These are phyloP conservation scores for Ibidorhyncha struthersii DNA, from an alignment of 2,113 vertebrate genomes.

Conservation along the genomic window DNA sequence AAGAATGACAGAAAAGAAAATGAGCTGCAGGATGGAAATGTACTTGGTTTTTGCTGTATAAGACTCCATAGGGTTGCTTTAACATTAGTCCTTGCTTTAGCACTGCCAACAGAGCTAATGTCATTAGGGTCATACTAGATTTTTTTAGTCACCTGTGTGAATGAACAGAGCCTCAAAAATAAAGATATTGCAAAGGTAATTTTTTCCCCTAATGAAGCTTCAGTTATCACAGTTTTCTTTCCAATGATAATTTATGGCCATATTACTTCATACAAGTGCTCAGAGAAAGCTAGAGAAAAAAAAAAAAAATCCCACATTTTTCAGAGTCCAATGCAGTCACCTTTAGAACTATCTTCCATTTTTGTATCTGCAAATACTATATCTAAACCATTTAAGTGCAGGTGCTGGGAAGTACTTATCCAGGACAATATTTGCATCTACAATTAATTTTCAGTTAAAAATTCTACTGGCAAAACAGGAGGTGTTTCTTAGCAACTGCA, in stretches of 20 bases:
- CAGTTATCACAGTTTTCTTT: background rate
- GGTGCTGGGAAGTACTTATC: background rate
- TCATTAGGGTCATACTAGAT: background rate
- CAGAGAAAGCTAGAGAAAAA: background rate
- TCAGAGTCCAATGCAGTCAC: background rate
- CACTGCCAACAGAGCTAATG: background rate
- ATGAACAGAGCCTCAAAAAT: background rate
- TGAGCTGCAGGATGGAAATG: background rate
- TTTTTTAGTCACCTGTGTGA: background rate
- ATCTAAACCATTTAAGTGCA: background rate
- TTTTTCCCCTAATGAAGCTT: background rate
- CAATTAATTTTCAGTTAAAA: background rate
- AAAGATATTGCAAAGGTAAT: background rate
- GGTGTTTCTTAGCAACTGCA: slow-evolving; percentile 23
- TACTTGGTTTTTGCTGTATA: background rate
- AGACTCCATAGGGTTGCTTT: background rate
- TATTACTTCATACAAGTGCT: background rate
- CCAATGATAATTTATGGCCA: background rate
- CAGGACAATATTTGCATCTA: background rate
- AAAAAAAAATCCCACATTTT: background rate
- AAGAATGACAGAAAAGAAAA: background rate
- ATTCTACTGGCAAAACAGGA: background rate
- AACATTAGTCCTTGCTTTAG: background rate
- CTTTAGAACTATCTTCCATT: background rate
- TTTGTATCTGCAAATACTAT: background rate